These are phyloP conservation scores for Teinopalpus imperialis DNA, from an alignment of 2,888 invertebrate genomes.

Conservation along the genomic window DNA sequence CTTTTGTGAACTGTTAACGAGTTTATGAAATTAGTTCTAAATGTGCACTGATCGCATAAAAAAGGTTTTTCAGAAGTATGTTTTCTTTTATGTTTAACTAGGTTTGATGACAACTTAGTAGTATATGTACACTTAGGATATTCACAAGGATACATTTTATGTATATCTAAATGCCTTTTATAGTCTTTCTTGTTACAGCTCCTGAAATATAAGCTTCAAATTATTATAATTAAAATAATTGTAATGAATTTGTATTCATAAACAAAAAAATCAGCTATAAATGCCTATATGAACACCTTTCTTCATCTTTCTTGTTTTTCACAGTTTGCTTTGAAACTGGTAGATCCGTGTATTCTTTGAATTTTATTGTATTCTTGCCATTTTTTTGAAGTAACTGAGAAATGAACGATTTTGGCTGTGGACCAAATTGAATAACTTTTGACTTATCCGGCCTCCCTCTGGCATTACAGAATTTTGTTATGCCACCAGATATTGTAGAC, in stretches of 20 bases:
- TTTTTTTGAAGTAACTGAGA: conserved; percentile 49
- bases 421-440: conserved; percentile 48
- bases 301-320: not conserved
- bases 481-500: too few species aligned
- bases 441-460: conserved; percentile 52
- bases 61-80: conserved; percentile 71
- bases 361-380: conserved; percentile 9
- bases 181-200: conserved; percentile 62
- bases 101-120: conserved; percentile 72
- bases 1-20: conserved; percentile 70
- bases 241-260: not conserved
- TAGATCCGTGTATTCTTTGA: not conserved
- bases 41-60: conserved; percentile 71
- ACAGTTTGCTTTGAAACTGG: not conserved
- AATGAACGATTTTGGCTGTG: conserved; percentile 61
- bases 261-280: not conserved
- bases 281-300: conserved; percentile 31
- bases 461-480: conserved; percentile 27
- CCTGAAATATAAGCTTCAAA: conserved; percentile 40
- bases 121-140: conserved; percentile 77
- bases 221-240: not conserved
- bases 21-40: conserved; percentile 71
- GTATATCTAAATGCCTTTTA: conserved; percentile 60
- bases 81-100: conserved; percentile 68
- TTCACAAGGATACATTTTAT: conserved; percentile 69